Evolutionary conservation across 92 coral and sea anemone genomes (phyloP).

Genomic region (Porites cylindrica): DNA sequence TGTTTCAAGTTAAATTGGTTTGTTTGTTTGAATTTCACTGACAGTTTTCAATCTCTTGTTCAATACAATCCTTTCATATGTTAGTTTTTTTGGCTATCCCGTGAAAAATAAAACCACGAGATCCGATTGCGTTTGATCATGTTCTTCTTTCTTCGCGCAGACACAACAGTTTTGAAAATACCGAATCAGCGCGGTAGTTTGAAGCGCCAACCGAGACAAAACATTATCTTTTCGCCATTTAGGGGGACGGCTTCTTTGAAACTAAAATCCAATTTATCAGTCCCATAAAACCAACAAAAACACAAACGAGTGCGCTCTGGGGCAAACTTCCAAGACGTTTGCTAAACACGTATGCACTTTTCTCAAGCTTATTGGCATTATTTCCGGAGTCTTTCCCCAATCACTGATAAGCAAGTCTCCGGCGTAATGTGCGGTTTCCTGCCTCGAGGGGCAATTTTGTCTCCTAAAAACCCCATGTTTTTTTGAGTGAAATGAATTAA

Average conservation of each 20-base stretch:
- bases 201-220: neutral
- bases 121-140: constrained; percentile 2
- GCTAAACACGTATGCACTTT: neutral
- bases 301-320: neutral
- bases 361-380: neutral
- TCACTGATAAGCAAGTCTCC: neutral
- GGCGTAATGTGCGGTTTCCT: neutral
- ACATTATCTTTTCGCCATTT: neutral
- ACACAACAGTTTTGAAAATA: neutral
- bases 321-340: neutral
- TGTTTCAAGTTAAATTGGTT: neutral
- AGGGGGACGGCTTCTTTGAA: constrained; percentile 24
- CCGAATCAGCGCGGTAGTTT: neutral
- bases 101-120: neutral
- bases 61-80: neutral
- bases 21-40: constrained; percentile 14
- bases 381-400: constrained; percentile 22
- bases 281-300: constrained; percentile 12
- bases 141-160: neutral
- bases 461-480: constrained; percentile 1
- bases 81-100: constrained; percentile 1
- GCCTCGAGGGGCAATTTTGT: neutral
- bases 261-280: constrained; percentile 25
- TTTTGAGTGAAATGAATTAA: constrained; percentile 19
- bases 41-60: neutral